Percentiles rank a stretch among this genome's conserved stretches.
Conservation (phyloP, 2,888 invertebrate genomes). For the Caenorhabditis drosophilae region DNA sequence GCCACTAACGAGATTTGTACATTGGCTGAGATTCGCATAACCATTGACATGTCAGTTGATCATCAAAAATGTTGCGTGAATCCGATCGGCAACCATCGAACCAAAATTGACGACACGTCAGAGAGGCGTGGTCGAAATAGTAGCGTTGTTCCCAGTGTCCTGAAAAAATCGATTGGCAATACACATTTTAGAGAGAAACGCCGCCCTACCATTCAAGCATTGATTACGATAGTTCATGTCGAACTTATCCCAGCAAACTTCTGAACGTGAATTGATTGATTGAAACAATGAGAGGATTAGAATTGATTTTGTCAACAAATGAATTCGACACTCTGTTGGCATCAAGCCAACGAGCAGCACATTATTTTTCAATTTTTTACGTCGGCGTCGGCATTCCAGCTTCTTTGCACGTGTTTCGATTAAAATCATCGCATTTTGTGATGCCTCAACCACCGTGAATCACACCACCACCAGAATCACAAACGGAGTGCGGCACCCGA, state of each 20-base stretch:
- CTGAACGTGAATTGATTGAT: conserved; percentile 50
- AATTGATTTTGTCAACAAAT: no score
- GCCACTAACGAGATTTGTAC: conserved; percentile 59
- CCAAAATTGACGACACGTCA: conserved; percentile 62
- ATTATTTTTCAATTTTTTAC: no score
- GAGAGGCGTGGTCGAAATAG: conserved; percentile 65
- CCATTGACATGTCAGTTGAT: conserved; percentile 66
- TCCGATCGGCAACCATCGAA: conserved; percentile 61
- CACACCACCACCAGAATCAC: no score
- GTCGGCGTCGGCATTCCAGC: no score
- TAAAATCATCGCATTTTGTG: no score
- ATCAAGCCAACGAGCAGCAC: no score
- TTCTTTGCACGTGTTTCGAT: no score
- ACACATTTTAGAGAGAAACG: no score
- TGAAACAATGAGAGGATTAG: conserved; percentile 8
- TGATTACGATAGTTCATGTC: conserved; percentile 64
- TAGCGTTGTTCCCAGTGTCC: conserved; percentile 66
- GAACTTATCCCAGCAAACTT: conserved; percentile 68
- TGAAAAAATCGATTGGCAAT: no score
- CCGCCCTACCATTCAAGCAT: conserved; percentile 58
- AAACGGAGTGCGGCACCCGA: no score
- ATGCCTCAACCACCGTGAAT: no score
- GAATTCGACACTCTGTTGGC: no score
- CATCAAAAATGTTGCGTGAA: conserved; percentile 65
- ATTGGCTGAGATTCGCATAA: conserved; percentile 64